These are phyloP conservation scores for Natator depressus DNA, from an alignment of 2,113 vertebrate species.

Conservation along the genomic window DNA sequence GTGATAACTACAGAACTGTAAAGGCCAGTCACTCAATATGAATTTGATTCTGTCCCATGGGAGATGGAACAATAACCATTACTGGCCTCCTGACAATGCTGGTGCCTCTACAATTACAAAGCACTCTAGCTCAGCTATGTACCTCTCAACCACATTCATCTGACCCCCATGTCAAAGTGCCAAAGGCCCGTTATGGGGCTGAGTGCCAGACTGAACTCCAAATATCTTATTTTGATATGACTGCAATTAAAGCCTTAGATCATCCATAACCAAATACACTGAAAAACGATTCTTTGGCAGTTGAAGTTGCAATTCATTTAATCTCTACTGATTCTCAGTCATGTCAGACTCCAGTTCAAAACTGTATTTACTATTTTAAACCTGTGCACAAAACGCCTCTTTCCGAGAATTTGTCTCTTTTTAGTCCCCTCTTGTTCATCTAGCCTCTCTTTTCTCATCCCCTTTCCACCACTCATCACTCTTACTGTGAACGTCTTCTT, in stretches of 20 bases:
- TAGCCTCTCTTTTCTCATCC: neutral
- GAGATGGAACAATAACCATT: neutral
- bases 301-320: neutral
- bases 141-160: neutral
- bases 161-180: neutral
- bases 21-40: neutral
- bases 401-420: neutral
- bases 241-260: neutral
- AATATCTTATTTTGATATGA: neutral
- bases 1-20: neutral
- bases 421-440: neutral
- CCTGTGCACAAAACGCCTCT: neutral
- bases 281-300: neutral
- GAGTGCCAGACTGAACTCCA: neutral
- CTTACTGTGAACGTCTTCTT: neutral
- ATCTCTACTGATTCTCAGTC: neutral
- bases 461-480: neutral
- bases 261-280: neutral
- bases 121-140: neutral
- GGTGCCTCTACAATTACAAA: neutral
- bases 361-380: neutral
- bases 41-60: neutral
- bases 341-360: neutral
- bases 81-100: neutral
- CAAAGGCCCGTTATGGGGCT: neutral